Evolutionary conservation across 2,113 vertebrate genomes (phyloP).

Genomic region (Mungos mungo): DNA sequence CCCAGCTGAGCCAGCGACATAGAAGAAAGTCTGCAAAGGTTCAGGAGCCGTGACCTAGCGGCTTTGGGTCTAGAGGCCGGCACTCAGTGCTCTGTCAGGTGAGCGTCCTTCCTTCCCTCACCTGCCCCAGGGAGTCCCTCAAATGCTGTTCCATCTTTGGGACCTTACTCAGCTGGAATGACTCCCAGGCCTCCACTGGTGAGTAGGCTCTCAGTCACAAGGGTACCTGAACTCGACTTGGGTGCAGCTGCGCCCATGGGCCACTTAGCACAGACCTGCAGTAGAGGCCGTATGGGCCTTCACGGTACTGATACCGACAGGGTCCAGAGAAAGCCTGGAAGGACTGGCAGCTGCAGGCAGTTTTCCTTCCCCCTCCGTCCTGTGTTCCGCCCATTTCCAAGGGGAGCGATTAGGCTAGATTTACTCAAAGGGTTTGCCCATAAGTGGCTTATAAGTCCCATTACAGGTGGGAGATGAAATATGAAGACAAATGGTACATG

Average conservation of each 20-base stretch:
- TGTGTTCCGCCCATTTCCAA: not conserved
- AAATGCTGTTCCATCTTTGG: not conserved
- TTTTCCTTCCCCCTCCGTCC: not conserved
- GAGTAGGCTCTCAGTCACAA: not conserved
- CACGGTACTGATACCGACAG: rapidly evolving
- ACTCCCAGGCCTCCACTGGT: not conserved
- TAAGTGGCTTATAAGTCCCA: not conserved
- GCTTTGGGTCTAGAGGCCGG: too few species aligned
- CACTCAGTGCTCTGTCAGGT: not conserved
- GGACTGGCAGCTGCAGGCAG: too few species aligned
- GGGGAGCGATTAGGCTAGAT: not conserved
- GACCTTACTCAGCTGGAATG: not conserved
- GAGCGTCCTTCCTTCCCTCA: not conserved
- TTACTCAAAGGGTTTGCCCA: not conserved
- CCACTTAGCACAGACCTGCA: not conserved
- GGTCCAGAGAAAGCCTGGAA: not conserved
- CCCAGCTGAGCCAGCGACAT: not conserved
- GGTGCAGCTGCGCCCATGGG: not conserved
- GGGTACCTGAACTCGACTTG: not conserved
- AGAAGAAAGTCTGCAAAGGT: not conserved
- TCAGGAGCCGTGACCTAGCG: not conserved
- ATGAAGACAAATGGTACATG: not conserved
- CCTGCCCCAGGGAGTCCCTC: too few species aligned
- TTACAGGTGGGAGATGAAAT: not conserved
- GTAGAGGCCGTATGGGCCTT: rapidly evolving